phyloP scores from a whole-genome alignment of 2,888 invertebrate genomes.

The Melanophora roralis region DNA sequence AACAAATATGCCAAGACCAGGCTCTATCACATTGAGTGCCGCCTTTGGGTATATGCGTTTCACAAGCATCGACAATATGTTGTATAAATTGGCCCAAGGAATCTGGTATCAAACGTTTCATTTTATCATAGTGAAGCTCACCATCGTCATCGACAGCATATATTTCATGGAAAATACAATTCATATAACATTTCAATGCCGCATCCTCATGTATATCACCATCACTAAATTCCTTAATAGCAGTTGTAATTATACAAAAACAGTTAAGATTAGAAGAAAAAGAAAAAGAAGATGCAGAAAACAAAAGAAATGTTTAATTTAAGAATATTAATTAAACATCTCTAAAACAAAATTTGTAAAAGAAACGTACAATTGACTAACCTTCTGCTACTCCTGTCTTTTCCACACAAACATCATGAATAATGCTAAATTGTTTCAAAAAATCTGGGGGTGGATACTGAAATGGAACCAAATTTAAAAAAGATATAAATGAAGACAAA shows the following conservation, averaged over 20 bases:
- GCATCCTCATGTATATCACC: constrained; percentile 70
- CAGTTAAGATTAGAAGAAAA: neutral
- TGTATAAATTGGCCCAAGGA: constrained; percentile 65
- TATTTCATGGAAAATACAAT: constrained; percentile 69
- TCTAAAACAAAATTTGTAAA: neutral
- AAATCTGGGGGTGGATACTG: constrained; percentile 69
- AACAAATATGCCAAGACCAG: constrained; percentile 71
- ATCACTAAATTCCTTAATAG: constrained; percentile 71
- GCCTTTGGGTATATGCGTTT: constrained; percentile 67
- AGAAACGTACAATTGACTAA: neutral
- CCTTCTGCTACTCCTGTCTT: constrained; percentile 65
- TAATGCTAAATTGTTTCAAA: constrained; percentile 62
- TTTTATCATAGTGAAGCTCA: constrained; percentile 69
- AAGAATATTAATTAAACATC: neutral
- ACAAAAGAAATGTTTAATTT: neutral
- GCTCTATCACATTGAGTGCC: constrained; percentile 69
- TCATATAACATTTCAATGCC: constrained; percentile 71
- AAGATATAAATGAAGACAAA: constrained; percentile 37
- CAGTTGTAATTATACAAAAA: constrained; percentile 13
- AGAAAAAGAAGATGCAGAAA: neutral
- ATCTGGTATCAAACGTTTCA: constrained; percentile 65
- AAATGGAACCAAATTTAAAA: constrained; percentile 38
- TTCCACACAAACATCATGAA: constrained; percentile 67
- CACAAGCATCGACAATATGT: constrained; percentile 68
- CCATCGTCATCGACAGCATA: constrained; percentile 69